phyloP scores from a whole-genome alignment of 2,797 vertebrate genomes.

The Leptodactylus fallax region DNA sequence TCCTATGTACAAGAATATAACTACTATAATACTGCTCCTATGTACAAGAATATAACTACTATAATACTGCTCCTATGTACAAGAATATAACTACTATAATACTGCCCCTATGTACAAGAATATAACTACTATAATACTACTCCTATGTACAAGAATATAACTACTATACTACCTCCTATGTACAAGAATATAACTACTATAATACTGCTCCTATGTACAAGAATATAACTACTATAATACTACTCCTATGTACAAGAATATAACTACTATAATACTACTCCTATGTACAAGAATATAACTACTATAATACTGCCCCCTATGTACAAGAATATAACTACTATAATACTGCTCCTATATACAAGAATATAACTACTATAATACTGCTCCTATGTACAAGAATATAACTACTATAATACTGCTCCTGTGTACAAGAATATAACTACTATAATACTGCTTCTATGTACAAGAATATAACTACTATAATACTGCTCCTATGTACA shows the following conservation, averaged over 20 bases:
- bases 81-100: conserved; percentile 1
- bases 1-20: not conserved
- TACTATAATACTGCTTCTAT: conserved; percentile 21
- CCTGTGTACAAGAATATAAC: conserved; percentile 13
- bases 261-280: not conserved
- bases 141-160: not conserved
- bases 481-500: not conserved
- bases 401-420: conserved; percentile 13
- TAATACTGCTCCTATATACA: not conserved
- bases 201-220: not conserved
- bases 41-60: not conserved
- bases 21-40: not conserved
- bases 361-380: conserved; percentile 8
- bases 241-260: not conserved
- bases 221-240: not conserved
- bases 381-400: not conserved
- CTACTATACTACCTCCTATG: not conserved
- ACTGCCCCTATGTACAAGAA: too few relatives aligned
- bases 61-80: not conserved
- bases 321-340: conserved; percentile 14
- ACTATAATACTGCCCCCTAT: too few relatives aligned
- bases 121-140: too few relatives aligned
- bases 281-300: conserved; percentile 3
- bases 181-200: conserved; percentile 7
- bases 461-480: too few relatives aligned